Conservation (phyloP, 2,113 vertebrate species). For the Ia io region DNA sequence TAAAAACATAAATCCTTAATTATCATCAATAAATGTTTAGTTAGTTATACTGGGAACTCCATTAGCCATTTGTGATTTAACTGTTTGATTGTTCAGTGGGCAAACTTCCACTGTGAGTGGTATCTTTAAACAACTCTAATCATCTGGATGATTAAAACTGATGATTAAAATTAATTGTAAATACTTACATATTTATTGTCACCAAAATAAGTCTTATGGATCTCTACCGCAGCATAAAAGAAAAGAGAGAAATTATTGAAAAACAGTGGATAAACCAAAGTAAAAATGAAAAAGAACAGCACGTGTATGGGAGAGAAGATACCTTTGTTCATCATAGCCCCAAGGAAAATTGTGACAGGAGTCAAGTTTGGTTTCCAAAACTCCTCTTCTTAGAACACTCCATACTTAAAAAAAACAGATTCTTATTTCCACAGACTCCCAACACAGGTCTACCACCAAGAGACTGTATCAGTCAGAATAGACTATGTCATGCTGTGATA, state of each 20-base stretch:
- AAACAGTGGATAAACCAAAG: neutral
- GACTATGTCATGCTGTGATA: neutral
- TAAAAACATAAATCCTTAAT: conserved; percentile 53
- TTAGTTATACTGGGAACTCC: conserved; percentile 27
- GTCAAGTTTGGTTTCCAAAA: neutral
- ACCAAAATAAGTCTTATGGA: neutral
- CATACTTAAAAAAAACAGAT: neutral
- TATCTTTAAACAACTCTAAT: conserved; percentile 44
- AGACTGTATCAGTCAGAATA: neutral
- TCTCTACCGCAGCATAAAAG: neutral
- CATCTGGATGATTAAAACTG: conserved; percentile 43
- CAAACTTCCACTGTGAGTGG: conserved; percentile 21
- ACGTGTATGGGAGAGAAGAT: neutral
- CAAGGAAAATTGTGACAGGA: neutral
- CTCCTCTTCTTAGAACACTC: neutral
- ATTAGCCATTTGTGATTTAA: conserved; percentile 52
- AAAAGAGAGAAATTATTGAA: neutral
- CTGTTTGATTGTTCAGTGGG: conserved; percentile 40
- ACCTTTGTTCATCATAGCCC: neutral
- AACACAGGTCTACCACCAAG: neutral
- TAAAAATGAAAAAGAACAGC: neutral
- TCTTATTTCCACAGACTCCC: neutral
- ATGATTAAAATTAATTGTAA: neutral
- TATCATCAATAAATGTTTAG: conserved; percentile 50
- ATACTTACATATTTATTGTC: conserved; percentile 43